Conservation (phyloP, 2,888 invertebrate genomes). For the Mellilla xanthometata region DNA sequence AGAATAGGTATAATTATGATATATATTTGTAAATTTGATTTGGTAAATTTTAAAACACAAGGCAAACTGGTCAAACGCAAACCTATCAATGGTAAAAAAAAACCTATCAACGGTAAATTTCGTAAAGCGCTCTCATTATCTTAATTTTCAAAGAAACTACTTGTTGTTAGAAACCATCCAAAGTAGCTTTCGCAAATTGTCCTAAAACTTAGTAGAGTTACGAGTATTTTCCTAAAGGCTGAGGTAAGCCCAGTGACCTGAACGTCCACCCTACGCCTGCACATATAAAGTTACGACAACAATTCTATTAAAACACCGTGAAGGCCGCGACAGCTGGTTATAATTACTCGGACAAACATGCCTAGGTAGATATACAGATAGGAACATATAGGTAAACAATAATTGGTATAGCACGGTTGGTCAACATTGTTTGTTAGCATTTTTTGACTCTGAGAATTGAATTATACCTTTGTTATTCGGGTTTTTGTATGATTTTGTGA, state of each 20-base stretch:
- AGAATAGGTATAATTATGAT: too few relatives aligned
- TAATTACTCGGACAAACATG: conserved; percentile 36
- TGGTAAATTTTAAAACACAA: too few relatives aligned
- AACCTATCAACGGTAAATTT: too few relatives aligned
- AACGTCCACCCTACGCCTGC: conserved; percentile 9
- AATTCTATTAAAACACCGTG: conserved; percentile 50
- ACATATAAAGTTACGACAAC: conserved; percentile 44
- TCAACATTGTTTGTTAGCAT: conserved; percentile 5
- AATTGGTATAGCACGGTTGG: conserved; percentile 22
- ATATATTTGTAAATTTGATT: too few relatives aligned
- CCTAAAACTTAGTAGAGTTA: not conserved
- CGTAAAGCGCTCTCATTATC: too few relatives aligned
- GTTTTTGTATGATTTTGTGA: too few relatives aligned
- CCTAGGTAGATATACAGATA: conserved; percentile 21
- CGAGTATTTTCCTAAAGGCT: not conserved
- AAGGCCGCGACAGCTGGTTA: conserved; percentile 46
- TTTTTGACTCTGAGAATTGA: not conserved
- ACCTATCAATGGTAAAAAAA: too few relatives aligned
- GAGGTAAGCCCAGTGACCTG: conserved; percentile 9
- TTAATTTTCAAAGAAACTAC: too few relatives aligned
- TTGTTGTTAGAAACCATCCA: too few relatives aligned
- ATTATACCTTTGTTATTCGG: too few relatives aligned
- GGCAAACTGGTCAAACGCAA: too few relatives aligned
- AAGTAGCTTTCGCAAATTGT: too few relatives aligned
- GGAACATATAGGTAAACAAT: conserved; percentile 13